Percentiles rank a stretch among this genome's conserved stretches.
Evolutionary conservation across 2,113 vertebrate genomes (phyloP).

Genomic region (Cryptotis parvus): DNA sequence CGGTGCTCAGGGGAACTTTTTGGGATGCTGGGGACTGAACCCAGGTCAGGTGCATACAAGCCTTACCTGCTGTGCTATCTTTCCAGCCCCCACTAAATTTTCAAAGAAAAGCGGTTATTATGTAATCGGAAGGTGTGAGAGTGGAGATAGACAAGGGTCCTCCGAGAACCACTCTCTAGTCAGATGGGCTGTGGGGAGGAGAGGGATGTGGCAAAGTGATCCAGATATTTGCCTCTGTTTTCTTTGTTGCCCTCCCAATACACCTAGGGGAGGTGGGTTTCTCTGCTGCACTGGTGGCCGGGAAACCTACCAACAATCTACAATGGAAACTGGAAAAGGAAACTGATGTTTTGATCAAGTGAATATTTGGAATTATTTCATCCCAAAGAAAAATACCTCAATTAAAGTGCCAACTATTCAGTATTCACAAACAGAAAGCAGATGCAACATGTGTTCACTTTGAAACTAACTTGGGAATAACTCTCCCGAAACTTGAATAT

Average conservation of each 20-base stretch:
- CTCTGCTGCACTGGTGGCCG: neutral
- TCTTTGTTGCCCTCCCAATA: neutral
- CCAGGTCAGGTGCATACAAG: too few species aligned
- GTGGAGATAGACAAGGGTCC: neutral
- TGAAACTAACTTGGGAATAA: constrained; percentile 69
- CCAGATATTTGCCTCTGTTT: neutral
- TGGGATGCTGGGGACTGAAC: too few species aligned
- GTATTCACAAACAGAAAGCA: constrained; percentile 80
- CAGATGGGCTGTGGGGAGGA: too few species aligned
- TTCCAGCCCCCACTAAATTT: neutral
- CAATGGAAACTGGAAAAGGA: constrained; percentile 76
- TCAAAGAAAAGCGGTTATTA: neutral
- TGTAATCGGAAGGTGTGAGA: neutral
- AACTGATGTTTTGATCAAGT: constrained; percentile 79
- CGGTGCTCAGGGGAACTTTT: too few species aligned
- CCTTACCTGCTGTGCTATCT: too few species aligned
- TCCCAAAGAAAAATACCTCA: constrained; percentile 81
- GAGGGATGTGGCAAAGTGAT: fast-evolving
- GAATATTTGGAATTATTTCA: constrained; percentile 81
- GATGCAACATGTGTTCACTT: constrained; percentile 73
- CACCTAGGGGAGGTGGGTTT: neutral
- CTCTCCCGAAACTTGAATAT: constrained; percentile 56
- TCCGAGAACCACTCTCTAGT: neutral
- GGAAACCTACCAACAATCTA: constrained; percentile 67
- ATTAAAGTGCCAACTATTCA: constrained; percentile 76